Evolutionary conservation across 2,797 vertebrate genomes (phyloP), one percentile per base, ranked within the genome.

Genomic region (Typhlichthys eigenmanni): DNA sequence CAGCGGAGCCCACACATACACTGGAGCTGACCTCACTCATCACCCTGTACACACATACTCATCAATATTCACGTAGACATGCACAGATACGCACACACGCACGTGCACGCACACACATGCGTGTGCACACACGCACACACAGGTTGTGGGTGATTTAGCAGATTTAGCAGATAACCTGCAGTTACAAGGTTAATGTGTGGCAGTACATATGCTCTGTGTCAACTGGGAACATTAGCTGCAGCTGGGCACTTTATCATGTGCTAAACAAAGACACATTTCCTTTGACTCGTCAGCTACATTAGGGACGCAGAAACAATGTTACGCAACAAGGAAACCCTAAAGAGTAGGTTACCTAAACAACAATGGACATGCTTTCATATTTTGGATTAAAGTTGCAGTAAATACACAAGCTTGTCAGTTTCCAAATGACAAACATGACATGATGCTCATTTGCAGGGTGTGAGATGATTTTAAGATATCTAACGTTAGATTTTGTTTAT

Each of bases 1-100:
- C 14, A 60, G 79, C 80, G 62, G 71, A 75, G 77, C 71, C 77
- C 78, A 79, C 85, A 73, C 75, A 48, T 59, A 68, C 72, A 71
- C 69, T 67, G 68, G 75, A 50, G 51, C 76, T 80, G 78, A 84
- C 86, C 88, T 88, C 81, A 73, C 80, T 84, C 78, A 78, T 79
- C 79, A 75, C 60, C 72, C 68, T 56, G 49, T 69, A 68, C 58
- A 71, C 55, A 32, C 67, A 14, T 50, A 58, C 75, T 29, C 4
- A 29, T 29, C 24, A 29, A 29, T 29, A 47, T 29, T 49, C 50
- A 34, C 55, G 34, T 13, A 13, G 8, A 5, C 49, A 47, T 60
- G 13, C 47, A 66, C 59, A 49, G 58, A 58, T 38, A 46, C 52
- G 32, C 55, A 52, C 51, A 46, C 43, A 49, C 55, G 43, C 47